Evolutionary conservation across 1,140 invertebrate genomes (phyloP), one percentile per base, ranked within the genome.

Genomic region (Monomorium pharaonis): DNA sequence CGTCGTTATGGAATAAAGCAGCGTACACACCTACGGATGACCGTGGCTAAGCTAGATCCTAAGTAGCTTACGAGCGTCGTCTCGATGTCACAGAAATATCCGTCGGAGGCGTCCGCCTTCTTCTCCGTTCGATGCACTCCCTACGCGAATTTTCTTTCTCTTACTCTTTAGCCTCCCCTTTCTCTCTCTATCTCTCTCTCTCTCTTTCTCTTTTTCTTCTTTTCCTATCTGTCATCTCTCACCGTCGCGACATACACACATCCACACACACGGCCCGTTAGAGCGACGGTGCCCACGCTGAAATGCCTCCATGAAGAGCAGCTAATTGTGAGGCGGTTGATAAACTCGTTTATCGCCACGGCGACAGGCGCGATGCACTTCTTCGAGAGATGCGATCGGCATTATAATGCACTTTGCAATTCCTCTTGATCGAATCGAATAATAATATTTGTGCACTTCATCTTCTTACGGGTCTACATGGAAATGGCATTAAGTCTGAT

Each of bases 31-130:
- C 67, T 47, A 88, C 77, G 77, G 51, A 49, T 24, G 42, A 33
- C 63, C 67, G 74, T 62, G 51, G 58, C 49, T 76, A 30, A 70
- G 24, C 77, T 69, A 83, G 69, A 84, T 87, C 76, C 86, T 84
- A 90, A 88, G 85, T 89, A 89, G 85, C 87, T 83, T 88, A 83
- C 62, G 83, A 74, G 49, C 77, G 69, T 89, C 77, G 69, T 89
- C 86, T 88, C 86, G 84, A 84, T 89, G 86, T 87, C 81, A 84
- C 78, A 87, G 88, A 77, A 74, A 85, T 81, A 86, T 91, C 80
- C 60, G 6, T 76, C 44, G 44, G 44, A 56, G 77, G 24, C 49
- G 63, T 56, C 63, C 63, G 63, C 77, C 63, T 37, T 42, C 56
- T 24, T 12, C 18, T 62, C 27, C 33, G n/a, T 74, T 14, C 74